These are phyloP conservation scores for Petrocephalus schoutedeni DNA, from an alignment of 2,797 vertebrate genomes.

Conservation along the genomic window DNA sequence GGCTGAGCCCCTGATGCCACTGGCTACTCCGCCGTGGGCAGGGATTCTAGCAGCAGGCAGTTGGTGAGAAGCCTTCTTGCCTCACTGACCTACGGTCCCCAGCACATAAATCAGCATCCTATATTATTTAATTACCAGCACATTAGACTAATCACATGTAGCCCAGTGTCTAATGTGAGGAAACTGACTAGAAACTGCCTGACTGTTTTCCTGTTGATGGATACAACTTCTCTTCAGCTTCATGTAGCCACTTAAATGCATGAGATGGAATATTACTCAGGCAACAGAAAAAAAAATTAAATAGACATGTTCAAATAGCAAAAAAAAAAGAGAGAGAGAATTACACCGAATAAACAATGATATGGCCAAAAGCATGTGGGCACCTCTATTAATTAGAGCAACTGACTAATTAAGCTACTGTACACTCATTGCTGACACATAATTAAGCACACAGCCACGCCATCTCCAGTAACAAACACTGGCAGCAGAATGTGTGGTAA, in stretches of 20 bases:
- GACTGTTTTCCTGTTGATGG: neutral
- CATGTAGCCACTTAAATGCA: neutral
- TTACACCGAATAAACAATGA: neutral
- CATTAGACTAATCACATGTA: neutral
- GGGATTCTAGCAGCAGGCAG: neutral
- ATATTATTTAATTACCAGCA: constrained; percentile 18
- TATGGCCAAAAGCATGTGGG: too few species aligned
- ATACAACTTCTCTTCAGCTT: neutral
- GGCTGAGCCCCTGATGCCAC: neutral
- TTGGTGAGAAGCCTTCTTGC: neutral
- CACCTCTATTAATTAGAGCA: too few species aligned
- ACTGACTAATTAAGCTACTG: too few species aligned
- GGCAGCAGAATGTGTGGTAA: too few species aligned
- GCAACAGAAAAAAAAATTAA: neutral
- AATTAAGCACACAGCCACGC: too few species aligned
- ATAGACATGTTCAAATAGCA: neutral
- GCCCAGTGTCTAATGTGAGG: neutral
- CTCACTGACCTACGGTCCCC: neutral
- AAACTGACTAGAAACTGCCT: neutral
- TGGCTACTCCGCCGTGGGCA: neutral
- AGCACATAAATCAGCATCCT: constrained; percentile 16
- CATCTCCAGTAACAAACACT: too few species aligned
- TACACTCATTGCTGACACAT: too few species aligned
- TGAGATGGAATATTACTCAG: neutral
- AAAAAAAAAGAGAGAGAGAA: neutral